Percentiles rank a stretch among this genome's conserved stretches.
Evolutionary conservation across 2,888 invertebrate species (phyloP).

Genomic region (Stenodema calcarata): DNA sequence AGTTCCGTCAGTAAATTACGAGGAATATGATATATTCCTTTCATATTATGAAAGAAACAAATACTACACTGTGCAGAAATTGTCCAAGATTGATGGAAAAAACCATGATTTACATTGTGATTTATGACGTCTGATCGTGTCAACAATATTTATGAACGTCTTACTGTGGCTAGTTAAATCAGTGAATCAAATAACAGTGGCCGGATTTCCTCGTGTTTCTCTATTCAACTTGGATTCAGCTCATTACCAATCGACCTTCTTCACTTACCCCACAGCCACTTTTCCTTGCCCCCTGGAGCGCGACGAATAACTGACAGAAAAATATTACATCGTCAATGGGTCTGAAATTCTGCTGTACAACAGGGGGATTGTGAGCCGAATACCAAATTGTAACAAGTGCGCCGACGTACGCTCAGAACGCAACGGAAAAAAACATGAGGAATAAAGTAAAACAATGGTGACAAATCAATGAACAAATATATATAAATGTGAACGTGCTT

Average conservation of each 20-base stretch:
- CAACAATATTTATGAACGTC: background rate
- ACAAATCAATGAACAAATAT: background rate
- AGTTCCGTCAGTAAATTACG: too few species aligned
- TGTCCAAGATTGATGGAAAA: too few species aligned
- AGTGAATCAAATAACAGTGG: constrained; percentile 17
- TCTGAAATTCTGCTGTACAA: background rate
- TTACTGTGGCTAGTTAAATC: constrained; percentile 21
- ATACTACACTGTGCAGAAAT: too few species aligned
- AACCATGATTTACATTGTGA: too few species aligned
- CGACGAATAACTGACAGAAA: constrained; percentile 47
- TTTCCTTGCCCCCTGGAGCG: constrained; percentile 40
- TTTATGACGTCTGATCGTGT: too few species aligned
- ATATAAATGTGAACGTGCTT: background rate
- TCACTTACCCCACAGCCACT: constrained; percentile 44
- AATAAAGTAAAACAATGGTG: background rate
- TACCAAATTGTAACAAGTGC: background rate
- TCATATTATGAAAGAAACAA: too few species aligned
- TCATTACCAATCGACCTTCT: constrained; percentile 43
- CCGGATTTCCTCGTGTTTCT: constrained; percentile 24
- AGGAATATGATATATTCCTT: too few species aligned
- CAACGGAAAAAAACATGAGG: background rate
- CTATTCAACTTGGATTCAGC: constrained; percentile 31
- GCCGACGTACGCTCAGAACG: background rate
- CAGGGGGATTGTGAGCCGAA: background rate
- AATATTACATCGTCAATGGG: constrained; percentile 24